Conservation (phyloP, 1,140 invertebrate genomes). For the Macrostomum lignano region DNA sequence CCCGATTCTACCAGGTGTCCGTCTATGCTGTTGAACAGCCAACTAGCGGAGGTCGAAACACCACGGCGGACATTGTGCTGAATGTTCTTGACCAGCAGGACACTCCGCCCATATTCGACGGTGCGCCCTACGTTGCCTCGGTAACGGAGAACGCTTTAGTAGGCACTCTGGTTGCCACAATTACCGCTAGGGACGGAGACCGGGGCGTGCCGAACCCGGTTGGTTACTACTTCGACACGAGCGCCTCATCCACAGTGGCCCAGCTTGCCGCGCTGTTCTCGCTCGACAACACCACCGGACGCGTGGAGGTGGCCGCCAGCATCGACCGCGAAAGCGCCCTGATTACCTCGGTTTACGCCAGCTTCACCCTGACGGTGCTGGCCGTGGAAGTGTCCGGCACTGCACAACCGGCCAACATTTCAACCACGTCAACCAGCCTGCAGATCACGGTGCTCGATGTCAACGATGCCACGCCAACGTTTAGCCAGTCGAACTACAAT, state of each 20-base stretch:
- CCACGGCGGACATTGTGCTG: conserved; percentile 39
- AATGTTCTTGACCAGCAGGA: conserved; percentile 48
- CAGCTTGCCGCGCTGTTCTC: conserved; percentile 1
- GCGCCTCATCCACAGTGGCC: not conserved
- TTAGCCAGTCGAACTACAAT: conserved; percentile 43
- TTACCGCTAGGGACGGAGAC: conserved; percentile 7
- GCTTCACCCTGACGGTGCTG: conserved; percentile 19
- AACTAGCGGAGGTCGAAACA: conserved; percentile 31
- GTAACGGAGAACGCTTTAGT: conserved; percentile 8
- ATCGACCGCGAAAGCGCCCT: conserved; percentile 42
- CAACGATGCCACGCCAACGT: conserved; percentile 65
- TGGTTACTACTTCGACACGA: conserved; percentile 5
- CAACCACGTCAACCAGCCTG: conserved; percentile 56
- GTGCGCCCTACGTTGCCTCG: conserved; percentile 25
- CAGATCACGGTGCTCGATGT: conserved; percentile 71
- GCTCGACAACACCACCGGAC: conserved; percentile 1
- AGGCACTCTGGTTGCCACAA: conserved; percentile 8
- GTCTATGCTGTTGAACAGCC: conserved; percentile 30
- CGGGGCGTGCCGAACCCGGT: conserved; percentile 6
- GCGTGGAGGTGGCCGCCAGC: no score
- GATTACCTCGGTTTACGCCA: conserved; percentile 15
- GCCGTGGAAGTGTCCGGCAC: conserved; percentile 37
- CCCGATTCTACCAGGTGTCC: conserved; percentile 39
- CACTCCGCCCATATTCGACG: conserved; percentile 45
- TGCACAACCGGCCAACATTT: conserved; percentile 38